Evolutionary conservation across 2,888 invertebrate genomes (phyloP).

Genomic region (Tetheella fluctuosa): DNA sequence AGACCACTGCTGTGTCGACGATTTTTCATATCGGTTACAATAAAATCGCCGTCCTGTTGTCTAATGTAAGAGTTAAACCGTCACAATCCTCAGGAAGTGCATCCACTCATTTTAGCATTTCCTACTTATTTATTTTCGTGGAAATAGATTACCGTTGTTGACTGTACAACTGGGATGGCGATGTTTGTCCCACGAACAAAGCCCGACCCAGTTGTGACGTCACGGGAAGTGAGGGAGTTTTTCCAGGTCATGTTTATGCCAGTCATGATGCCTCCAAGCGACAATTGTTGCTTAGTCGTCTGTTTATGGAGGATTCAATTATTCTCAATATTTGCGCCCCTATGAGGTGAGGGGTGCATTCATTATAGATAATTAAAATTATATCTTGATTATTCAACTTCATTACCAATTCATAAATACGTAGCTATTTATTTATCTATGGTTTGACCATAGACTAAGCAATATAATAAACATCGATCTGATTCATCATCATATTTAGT

Average conservation of each 20-base stretch:
- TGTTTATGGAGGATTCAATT: not conserved
- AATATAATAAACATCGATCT: too few relatives aligned
- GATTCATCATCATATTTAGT: too few relatives aligned
- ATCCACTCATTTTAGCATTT: not conserved
- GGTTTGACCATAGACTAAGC: too few relatives aligned
- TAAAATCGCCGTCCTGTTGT: not conserved
- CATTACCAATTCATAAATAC: too few relatives aligned
- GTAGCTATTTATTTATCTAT: too few relatives aligned
- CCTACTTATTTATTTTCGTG: not conserved
- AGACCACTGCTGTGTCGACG: too few relatives aligned
- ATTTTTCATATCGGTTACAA: not conserved
- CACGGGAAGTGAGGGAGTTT: constrained; percentile 19
- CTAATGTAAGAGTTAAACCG: not conserved
- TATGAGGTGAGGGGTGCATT: not conserved
- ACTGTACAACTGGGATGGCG: constrained; percentile 13
- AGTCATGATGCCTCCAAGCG: constrained; percentile 16
- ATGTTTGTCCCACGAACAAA: constrained; percentile 25
- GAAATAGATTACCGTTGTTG: not conserved
- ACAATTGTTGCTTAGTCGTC: constrained; percentile 10
- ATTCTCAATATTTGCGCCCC: not conserved
- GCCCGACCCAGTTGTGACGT: constrained; percentile 31
- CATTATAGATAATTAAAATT: not conserved
- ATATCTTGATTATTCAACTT: not conserved
- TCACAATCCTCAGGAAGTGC: not conserved
- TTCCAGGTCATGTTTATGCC: constrained; percentile 31